phyloP scores from a whole-genome alignment of 1,140 invertebrate genomes.

The Listronotus oregonensis region DNA sequence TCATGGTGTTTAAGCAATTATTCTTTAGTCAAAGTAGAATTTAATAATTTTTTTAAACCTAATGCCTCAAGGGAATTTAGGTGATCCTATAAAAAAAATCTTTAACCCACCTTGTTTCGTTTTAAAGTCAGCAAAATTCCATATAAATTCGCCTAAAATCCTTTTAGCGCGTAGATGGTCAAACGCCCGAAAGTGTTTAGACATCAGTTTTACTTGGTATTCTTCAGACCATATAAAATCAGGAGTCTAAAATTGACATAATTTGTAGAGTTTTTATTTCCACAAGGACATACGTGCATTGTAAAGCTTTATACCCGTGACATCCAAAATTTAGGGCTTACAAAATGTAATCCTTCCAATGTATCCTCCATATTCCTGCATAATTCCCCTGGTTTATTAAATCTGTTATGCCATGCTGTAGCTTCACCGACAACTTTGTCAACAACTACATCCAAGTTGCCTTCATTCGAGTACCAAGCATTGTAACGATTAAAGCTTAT shows the following conservation, averaged over 20 bases:
- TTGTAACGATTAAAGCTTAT: slow-evolving; percentile 95
- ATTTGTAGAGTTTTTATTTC: too few species aligned
- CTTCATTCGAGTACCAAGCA: slow-evolving; percentile 89
- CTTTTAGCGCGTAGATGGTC: slow-evolving; percentile 76
- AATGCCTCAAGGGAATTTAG: too few species aligned
- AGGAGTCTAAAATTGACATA: slow-evolving; percentile 66
- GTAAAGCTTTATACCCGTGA: neutral
- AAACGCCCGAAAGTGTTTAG: slow-evolving; percentile 89
- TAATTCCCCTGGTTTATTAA: slow-evolving; percentile 90
- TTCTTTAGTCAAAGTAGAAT: too few species aligned
- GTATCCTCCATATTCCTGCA: slow-evolving; percentile 97
- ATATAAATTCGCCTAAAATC: slow-evolving; percentile 95
- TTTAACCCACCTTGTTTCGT: slow-evolving; percentile 44
- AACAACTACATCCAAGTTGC: slow-evolving; percentile 77
- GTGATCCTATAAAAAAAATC: neutral
- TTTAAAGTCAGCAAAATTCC: slow-evolving; percentile 90
- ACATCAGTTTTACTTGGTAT: slow-evolving; percentile 84
- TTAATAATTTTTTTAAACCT: too few species aligned
- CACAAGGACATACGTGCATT: too few species aligned
- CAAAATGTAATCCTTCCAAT: slow-evolving; percentile 79
- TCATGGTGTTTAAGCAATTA: too few species aligned
- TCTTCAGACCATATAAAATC: slow-evolving; percentile 92
- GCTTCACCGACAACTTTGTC: slow-evolving; percentile 76
- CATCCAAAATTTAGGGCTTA: slow-evolving; percentile 37
- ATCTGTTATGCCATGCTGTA: slow-evolving; percentile 78